phyloP scores from a whole-genome alignment of 2,888 invertebrate genomes.

The Drosophila mayaguana region DNA sequence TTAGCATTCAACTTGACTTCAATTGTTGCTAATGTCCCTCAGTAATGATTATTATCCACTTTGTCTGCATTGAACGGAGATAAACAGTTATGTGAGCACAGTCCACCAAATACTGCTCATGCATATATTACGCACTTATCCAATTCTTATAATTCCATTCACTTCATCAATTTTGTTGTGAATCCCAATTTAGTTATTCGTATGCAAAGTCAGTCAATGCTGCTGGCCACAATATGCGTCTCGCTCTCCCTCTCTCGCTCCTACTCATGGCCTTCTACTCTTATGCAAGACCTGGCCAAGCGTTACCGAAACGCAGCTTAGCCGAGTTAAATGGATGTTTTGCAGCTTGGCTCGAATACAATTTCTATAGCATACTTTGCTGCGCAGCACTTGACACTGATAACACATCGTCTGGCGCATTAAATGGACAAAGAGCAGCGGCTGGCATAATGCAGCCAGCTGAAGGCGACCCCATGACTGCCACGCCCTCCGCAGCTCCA shows the following conservation, averaged over 20 bases:
- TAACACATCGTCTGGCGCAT: slow-evolving; percentile 75
- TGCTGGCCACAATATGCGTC: neutral
- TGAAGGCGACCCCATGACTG: slow-evolving; percentile 16
- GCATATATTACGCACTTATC: neutral
- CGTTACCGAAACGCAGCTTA: slow-evolving; percentile 26
- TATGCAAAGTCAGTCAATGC: slow-evolving; percentile 5
- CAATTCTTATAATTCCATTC: neutral
- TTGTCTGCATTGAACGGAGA: neutral
- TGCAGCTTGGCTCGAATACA: slow-evolving; percentile 31
- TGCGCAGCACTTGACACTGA: slow-evolving; percentile 81
- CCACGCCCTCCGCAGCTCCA: neutral
- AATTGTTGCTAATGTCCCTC: neutral
- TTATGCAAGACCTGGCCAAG: slow-evolving; percentile 14
- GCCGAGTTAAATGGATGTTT: slow-evolving; percentile 34
- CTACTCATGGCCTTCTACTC: slow-evolving; percentile 12
- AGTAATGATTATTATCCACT: neutral
- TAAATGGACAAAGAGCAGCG: slow-evolving; percentile 67
- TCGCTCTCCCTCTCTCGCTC: slow-evolving; percentile 23
- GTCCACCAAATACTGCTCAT: neutral
- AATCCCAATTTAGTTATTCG: slow-evolving; percentile 15
- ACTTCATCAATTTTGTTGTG: neutral
- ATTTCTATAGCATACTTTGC: slow-evolving; percentile 64
- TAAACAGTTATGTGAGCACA: neutral
- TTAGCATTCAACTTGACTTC: neutral
- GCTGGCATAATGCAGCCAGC: slow-evolving; percentile 59